Base-by-base conservation (phyloP, 2,797 vertebrate species). In the Merluccius polli region DNA sequence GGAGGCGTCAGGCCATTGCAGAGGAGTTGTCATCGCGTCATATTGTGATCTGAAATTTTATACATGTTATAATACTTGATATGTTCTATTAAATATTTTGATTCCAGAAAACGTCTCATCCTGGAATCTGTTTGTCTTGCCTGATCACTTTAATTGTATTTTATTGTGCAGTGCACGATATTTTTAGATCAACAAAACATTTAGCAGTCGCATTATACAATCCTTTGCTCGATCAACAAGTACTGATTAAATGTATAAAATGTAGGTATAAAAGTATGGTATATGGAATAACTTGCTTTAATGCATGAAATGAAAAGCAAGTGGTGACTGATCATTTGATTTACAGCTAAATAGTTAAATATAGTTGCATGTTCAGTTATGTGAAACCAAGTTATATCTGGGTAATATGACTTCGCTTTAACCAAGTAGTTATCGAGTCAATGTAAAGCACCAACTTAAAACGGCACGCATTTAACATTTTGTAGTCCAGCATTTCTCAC, bases 21-120 rank as follows among this genome's bases (percentile, higher is more conserved):
- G 85, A 93, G 94, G 93, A 95, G 89, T n/a, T 93, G 95, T 92
- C 95, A 96, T 95, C 76, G 95, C 95, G 97, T 97, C 95, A 95
- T 96, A 95, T 97, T 96, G 96, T 98, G 96, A 97, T 95, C 94
- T 93, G 93, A 97, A 95, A 96, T 99, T 98, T 98, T 98, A 96
- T 99, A 98, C 96, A 97, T 97, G 95, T 94, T 96, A 97, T 96
- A 96, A 95, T 92, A 93, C 93, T 94, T 89, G 84, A 96, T 96
- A 94, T 97, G 96, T 96, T 95, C 93, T 95, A 98, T 96, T 98
- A 98, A 98, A 98, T 97, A 97, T 98, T 98, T 99, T 97, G 95
- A 97, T 96, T 97, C 95, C 94, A 95, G 94, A 93, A 91, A 82
- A 48, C 69, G 75, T 78, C 72, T 72, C 70, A n/a, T 75, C 52